Base-by-base conservation (phyloP, 23 tunicate genomes). In the Ascidia mentula region DNA sequence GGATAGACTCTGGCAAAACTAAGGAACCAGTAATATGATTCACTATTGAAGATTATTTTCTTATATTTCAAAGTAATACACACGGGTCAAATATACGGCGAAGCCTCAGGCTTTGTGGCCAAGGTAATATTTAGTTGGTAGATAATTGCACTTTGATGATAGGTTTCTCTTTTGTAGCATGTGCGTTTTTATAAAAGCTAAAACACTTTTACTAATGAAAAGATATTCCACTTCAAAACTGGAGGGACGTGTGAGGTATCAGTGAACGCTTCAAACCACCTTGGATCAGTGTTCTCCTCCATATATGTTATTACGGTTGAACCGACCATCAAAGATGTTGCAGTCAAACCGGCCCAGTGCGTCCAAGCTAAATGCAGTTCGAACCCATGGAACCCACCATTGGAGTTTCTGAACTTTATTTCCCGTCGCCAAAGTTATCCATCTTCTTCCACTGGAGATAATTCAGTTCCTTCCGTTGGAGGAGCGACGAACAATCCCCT, bases 261-360 rank as follows among this genome's bases (percentile, higher is more conserved):
- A 12, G 87, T 83, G 31, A 83, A 32, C 37, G 87, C 78, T 69
- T 77, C 61, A 31, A 83, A 83, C 65, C 32, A 45, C 8, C 39
- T 40, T 32, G 87, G 81, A 1, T 60, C 76, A 24, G 39, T 37
- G 22, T 18, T 18, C 22, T 38, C 60, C 3, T 69, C 38, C 46
- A 72, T 82, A 7, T 82, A 34, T 32, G 86, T 82, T 6, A 38
- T 37, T 34, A 72, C 73, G 33, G 39, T 82, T 12, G 46, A 32
- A 6, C 86, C 86, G 31, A 46, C 45, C 30, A 73, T 82, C 12
- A 45, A 73, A 45, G 74, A 73, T 32, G 34, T 82, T 18, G n/a
- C 77, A 5, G 72, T 82, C 18, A 34, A 28, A 31, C 4, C 73
- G 31, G 36, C 36, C 8, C 20, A 26, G 31, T 73, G 86, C 45